phyloP scores from a whole-genome alignment of 1,140 invertebrate genomes.

The Drosophila pectinifera region DNA sequence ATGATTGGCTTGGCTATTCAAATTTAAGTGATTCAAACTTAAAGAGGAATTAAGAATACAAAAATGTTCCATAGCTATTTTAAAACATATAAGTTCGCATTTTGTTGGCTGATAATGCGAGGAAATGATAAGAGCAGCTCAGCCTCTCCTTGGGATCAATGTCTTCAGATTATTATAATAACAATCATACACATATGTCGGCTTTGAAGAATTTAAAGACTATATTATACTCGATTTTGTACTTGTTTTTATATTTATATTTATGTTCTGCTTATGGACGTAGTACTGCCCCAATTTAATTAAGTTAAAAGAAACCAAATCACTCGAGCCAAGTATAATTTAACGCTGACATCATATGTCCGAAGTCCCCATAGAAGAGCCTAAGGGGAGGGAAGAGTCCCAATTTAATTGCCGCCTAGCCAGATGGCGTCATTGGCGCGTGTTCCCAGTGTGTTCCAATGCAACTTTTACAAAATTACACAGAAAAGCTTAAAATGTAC shows the following conservation, averaged over 20 bases:
- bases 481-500: slow-evolving; percentile 12
- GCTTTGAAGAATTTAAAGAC: background rate
- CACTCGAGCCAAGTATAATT: slow-evolving; percentile 16
- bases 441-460: slow-evolving; percentile 15
- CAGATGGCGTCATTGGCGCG: slow-evolving; percentile 60
- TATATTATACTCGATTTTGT: background rate
- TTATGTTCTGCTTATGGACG: no score
- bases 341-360: slow-evolving; percentile 66
- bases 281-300: background rate
- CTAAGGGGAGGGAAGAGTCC: slow-evolving; percentile 4
- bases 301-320: slow-evolving; percentile 38
- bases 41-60: background rate
- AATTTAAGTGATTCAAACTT: slow-evolving; percentile 10
- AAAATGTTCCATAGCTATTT: background rate
- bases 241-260: background rate
- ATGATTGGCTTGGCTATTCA: background rate
- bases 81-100: background rate
- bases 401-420: slow-evolving; percentile 65
- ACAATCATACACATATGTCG: background rate
- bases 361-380: slow-evolving; percentile 19
- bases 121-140: background rate
- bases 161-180: slow-evolving; percentile 16
- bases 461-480: slow-evolving; percentile 22
- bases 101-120: background rate
- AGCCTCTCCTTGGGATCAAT: slow-evolving; percentile 28